phyloP scores from a whole-genome alignment of 1,140 invertebrate species.

The Diachasma alloeum region DNA sequence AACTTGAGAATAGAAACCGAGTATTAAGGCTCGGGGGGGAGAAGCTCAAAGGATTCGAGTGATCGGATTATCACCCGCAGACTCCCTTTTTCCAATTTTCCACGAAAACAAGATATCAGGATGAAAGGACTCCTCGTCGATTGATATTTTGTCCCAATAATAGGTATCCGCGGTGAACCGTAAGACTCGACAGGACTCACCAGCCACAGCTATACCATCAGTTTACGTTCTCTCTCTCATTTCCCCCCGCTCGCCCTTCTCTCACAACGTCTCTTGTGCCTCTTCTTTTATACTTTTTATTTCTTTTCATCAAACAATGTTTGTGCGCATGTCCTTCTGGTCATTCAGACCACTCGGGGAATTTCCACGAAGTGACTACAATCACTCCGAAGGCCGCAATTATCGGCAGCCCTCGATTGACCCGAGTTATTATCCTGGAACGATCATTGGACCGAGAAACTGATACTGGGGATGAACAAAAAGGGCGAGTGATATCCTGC shows the following conservation, averaged over 20 bases:
- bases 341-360: constrained; percentile 24
- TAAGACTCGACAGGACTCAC: background rate
- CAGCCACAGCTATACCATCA: background rate
- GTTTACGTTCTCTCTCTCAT: background rate
- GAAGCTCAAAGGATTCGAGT: constrained; percentile 31
- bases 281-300: constrained; percentile 2
- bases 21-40: background rate
- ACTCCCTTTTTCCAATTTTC: constrained; percentile 44
- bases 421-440: constrained; percentile 36
- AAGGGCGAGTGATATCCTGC: background rate
- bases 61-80: constrained; percentile 46
- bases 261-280: background rate
- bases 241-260: background rate
- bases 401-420: constrained; percentile 45
- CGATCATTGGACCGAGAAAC: constrained; percentile 41
- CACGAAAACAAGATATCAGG: constrained; percentile 49
- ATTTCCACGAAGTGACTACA: constrained; percentile 45
- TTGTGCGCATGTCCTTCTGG: background rate
- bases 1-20: background rate
- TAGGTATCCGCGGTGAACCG: constrained; percentile 42
- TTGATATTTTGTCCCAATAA: constrained; percentile 59
- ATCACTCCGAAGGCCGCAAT: constrained; percentile 41
- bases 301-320: background rate
- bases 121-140: constrained; percentile 48
- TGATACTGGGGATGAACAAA: background rate